Evolutionary conservation across 2,797 vertebrate species (phyloP).

Genomic region (Epinephelus coioides): DNA sequence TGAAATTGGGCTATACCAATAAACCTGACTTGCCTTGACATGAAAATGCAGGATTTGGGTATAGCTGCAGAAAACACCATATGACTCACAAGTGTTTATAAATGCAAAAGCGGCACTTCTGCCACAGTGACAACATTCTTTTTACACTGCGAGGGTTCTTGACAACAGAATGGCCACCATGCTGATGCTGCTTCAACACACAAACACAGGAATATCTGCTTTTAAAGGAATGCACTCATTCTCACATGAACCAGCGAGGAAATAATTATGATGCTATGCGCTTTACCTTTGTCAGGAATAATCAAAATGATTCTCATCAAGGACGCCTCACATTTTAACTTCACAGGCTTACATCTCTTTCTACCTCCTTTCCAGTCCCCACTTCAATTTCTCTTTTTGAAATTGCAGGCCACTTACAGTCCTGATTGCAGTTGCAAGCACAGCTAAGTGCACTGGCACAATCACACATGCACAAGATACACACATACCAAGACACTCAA

Average conservation of each 20-base stretch:
- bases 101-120: conserved; percentile 63
- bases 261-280: conserved; percentile 46
- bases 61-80: conserved; percentile 39
- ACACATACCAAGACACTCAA: conserved; percentile 20
- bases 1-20: conserved; percentile 41
- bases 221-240: conserved; percentile 24
- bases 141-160: conserved; percentile 39
- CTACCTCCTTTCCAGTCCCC: conserved; percentile 21
- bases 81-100: conserved; percentile 39
- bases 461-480: conserved; percentile 38
- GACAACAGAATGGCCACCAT: conserved; percentile 41
- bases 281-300: conserved; percentile 48
- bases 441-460: conserved; percentile 60
- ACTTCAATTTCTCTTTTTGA: conserved; percentile 64
- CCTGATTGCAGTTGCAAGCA: conserved; percentile 64
- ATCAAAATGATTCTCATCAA: conserved; percentile 64
- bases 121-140: conserved; percentile 53
- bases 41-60: conserved; percentile 25
- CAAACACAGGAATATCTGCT: not conserved
- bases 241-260: conserved; percentile 31
- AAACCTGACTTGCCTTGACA: conserved; percentile 40
- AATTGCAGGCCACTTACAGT: conserved; percentile 67
- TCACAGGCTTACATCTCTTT: conserved; percentile 34
- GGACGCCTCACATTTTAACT: conserved; percentile 50
- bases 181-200: conserved; percentile 18